Conservation (phyloP, 2,888 invertebrate genomes). For the Psylliodes chrysocephalus region DNA sequence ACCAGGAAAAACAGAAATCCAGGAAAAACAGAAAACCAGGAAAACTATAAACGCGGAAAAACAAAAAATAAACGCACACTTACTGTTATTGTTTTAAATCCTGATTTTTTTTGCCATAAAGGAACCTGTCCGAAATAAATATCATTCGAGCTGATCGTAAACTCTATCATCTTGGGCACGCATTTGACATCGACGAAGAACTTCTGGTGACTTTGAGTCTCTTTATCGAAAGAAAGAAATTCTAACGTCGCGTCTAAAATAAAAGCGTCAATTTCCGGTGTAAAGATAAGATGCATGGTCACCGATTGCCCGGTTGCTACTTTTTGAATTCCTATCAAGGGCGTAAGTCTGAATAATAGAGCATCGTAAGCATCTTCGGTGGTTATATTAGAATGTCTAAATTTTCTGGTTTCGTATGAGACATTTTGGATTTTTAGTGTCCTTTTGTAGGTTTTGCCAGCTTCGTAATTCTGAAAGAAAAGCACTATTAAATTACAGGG, state of each 20-base stretch:
- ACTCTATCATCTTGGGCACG: conserved; percentile 35
- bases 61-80: too few relatives aligned
- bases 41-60: too few relatives aligned
- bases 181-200: conserved; percentile 41
- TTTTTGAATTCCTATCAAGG: conserved; percentile 43
- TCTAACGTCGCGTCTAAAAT: conserved; percentile 36
- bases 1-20: too few relatives aligned
- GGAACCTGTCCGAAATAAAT: conserved; percentile 47
- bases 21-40: too few relatives aligned
- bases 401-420: conserved; percentile 37
- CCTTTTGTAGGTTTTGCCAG: conserved; percentile 41
- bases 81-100: conserved; percentile 38
- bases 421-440: conserved; percentile 38
- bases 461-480: conserved; percentile 41
- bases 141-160: conserved; percentile 35
- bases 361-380: conserved; percentile 43
- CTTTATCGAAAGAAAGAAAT: conserved; percentile 42
- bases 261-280: conserved; percentile 33
- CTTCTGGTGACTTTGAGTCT: conserved; percentile 31
- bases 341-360: conserved; percentile 40
- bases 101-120: conserved; percentile 39
- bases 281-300: conserved; percentile 36
- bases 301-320: conserved; percentile 40
- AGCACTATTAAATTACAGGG: not conserved
- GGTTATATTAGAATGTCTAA: conserved; percentile 36